phyloP scores from a whole-genome alignment of 2,113 vertebrate species.

The Neolamprologus caudopunctatus region DNA sequence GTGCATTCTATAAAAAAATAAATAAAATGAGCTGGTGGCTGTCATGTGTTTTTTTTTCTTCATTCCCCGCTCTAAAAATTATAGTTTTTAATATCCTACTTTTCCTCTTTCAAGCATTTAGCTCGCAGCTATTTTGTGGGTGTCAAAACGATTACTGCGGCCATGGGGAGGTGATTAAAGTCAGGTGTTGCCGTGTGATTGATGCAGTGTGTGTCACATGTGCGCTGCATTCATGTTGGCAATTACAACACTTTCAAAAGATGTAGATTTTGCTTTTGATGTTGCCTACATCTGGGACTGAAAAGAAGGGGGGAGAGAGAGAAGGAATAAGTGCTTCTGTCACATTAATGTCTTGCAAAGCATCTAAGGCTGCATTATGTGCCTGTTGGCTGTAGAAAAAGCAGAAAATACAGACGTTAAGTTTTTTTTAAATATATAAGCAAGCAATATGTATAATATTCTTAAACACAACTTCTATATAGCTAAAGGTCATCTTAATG shows the following conservation, averaged over 20 bases:
- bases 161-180: constrained; percentile 41
- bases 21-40: background rate
- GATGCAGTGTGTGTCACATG: constrained; percentile 55
- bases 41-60: background rate
- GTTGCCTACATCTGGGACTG: constrained; percentile 50
- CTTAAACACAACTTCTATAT: background rate
- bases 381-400: background rate
- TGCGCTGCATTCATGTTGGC: constrained; percentile 51
- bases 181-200: constrained; percentile 44
- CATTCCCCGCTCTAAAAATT: background rate
- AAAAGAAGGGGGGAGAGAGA: background rate
- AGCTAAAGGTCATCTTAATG: background rate
- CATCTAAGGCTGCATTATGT: background rate
- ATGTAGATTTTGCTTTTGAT: constrained; percentile 62
- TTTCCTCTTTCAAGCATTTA: background rate
- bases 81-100: constrained; percentile 1
- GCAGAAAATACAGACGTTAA: background rate
- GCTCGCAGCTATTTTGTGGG: constrained; percentile 15
- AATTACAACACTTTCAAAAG: constrained; percentile 68
- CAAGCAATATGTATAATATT: background rate
- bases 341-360: background rate
- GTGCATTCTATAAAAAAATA: background rate
- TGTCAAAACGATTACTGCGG: constrained; percentile 33
- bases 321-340: background rate
- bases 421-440: background rate